Base-by-base conservation (phyloP, 2,888 invertebrate species). In the Elaeidobius kamerunicus region DNA sequence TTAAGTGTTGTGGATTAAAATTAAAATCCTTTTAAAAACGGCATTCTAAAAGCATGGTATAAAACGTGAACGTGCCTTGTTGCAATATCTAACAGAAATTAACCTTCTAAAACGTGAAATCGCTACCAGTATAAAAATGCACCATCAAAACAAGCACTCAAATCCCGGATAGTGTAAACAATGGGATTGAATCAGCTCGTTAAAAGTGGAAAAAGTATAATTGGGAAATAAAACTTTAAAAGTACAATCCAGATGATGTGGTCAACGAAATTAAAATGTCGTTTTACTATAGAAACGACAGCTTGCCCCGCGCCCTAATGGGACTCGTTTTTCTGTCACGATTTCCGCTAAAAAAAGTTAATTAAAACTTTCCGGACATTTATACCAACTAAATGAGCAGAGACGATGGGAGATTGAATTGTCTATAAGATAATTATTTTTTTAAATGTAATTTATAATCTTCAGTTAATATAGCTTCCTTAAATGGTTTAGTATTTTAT, bases 141-240 rank as follows among this genome's bases (percentile, higher is more conserved):
- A 19, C 44, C 34, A 35, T 34, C 34, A 44, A 34, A 44, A 44
- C 35, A 35, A 44, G 35, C 44, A 44, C 34, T 19, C 15, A 20
- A 35, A 44, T 35, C n/a, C 34, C 16, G 44, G 35, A 19, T 20
- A 35, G 35, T 34, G 34, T 44, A 44, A 44, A 44, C 35, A 44
- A 34, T 23, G 20, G 23, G 32, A 44, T n/a, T 23, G 35, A 44
- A 44, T 44, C 17, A 20, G 34, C 35, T 44, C 34, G 34, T 44
- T 44, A 44, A 35, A 28, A 36, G 27, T 36, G 5, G 38, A 36
- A 46, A 46, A 46, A 27, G 38, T 15, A 38, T 46, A 46, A 46
- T 46, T 28, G 28, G 5, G 20, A 14, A 46, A 46, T 46, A 46
- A 35, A 46, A 46, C 2, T 46, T 46, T 46, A 23, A 46, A 36